Percentiles rank a stretch among this genome's conserved stretches.
phyloP scores from a whole-genome alignment of 2,797 vertebrate genomes.

The Poecilia picta region DNA sequence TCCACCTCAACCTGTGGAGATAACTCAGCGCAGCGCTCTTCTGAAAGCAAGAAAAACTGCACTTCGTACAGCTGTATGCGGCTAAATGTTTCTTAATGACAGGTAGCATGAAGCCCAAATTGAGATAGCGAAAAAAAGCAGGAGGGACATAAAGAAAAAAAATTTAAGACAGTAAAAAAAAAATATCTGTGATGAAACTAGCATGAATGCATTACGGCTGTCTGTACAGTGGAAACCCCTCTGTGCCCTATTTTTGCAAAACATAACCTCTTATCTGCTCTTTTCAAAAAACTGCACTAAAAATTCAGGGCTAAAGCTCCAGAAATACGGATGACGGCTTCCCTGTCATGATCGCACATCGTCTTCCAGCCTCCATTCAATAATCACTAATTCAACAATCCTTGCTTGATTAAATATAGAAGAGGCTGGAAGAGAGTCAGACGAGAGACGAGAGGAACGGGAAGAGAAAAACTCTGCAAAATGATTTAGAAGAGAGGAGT shows the following conservation, averaged over 20 bases:
- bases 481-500: slow-evolving; percentile 41
- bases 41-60: not conserved
- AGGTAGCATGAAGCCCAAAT: not conserved
- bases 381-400: slow-evolving; percentile 69
- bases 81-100: not conserved
- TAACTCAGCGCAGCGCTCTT: not conserved
- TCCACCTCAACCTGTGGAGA: not conserved
- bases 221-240: slow-evolving; percentile 35
- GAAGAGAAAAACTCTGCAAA: slow-evolving; percentile 44
- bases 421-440: slow-evolving; percentile 50
- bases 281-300: slow-evolving; percentile 40
- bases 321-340: slow-evolving; percentile 35
- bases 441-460: slow-evolving; percentile 30
- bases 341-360: slow-evolving; percentile 12
- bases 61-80: slow-evolving; percentile 10
- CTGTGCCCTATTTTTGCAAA: slow-evolving; percentile 35
- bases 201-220: slow-evolving; percentile 25
- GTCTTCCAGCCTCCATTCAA: slow-evolving; percentile 44
- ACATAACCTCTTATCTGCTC: slow-evolving; percentile 41
- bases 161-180: slow-evolving; percentile 22
- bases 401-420: slow-evolving; percentile 71
- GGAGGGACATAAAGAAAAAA: slow-evolving; percentile 3
- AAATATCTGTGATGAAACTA: slow-evolving; percentile 13
- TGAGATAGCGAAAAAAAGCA: not conserved
- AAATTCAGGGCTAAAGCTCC: slow-evolving; percentile 41